Percentiles rank a stretch among this genome's conserved stretches.
Conservation (phyloP, 2,888 invertebrate species). For the Muschampia plurimacula region DNA sequence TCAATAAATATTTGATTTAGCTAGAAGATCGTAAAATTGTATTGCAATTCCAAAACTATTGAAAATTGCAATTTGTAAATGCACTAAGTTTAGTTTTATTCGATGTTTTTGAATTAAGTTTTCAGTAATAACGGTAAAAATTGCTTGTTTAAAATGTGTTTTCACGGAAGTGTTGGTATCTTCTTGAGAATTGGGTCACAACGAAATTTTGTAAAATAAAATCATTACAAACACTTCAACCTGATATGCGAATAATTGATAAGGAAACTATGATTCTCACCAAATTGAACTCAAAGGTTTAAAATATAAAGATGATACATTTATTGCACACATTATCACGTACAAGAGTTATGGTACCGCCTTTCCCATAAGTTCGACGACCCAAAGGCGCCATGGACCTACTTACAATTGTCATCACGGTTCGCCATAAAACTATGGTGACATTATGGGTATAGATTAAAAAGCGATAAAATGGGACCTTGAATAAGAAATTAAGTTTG, state of each 20-base stretch:
- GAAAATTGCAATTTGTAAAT: neutral
- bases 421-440: constrained; percentile 53
- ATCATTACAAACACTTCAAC: constrained; percentile 42
- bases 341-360: constrained; percentile 40
- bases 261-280: constrained; percentile 16
- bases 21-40: constrained; percentile 11
- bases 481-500: constrained; percentile 47
- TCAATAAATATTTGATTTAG: constrained; percentile 34
- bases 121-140: neutral
- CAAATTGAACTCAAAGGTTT: constrained; percentile 8
- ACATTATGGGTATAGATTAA: constrained; percentile 65
- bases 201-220: constrained; percentile 32
- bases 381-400: constrained; percentile 55
- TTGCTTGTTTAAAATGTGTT: neutral
- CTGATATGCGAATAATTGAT: constrained; percentile 46
- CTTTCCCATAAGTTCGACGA: constrained; percentile 58
- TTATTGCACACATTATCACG: constrained; percentile 26
- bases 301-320: constrained; percentile 16
- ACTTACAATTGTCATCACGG: constrained; percentile 57
- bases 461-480: constrained; percentile 66
- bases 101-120: neutral
- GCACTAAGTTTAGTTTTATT: neutral
- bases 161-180: constrained; percentile 6
- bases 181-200: constrained; percentile 42
- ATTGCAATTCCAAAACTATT: constrained; percentile 26